These are phyloP conservation scores for Dicentrarchus labrax DNA, from an alignment of 2,113 vertebrate genomes.

Conservation along the genomic window DNA sequence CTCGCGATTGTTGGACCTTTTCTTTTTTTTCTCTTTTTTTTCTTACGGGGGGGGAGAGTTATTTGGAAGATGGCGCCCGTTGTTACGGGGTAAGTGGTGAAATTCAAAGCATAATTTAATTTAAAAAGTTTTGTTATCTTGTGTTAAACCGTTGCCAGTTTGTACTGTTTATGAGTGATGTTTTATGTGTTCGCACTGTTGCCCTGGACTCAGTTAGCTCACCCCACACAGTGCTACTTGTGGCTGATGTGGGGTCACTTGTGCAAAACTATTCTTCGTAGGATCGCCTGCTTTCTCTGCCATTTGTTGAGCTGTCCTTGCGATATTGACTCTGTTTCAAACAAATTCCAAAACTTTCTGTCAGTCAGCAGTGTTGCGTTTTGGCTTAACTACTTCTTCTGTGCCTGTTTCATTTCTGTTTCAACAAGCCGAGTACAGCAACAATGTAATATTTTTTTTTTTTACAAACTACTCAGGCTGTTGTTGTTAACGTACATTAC, in stretches of 20 bases:
- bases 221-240: conserved; percentile 10
- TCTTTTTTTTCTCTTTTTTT: conserved; percentile 84
- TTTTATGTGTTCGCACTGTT: too few species aligned
- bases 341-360: conserved; percentile 8
- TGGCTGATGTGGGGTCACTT: conserved; percentile 53
- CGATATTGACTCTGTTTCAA: neutral
- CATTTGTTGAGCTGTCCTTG: conserved; percentile 15
- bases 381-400: neutral
- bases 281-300: conserved; percentile 26
- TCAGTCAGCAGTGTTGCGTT: neutral
- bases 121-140: conserved; percentile 15
- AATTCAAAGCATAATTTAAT: conserved; percentile 69
- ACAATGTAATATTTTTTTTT: neutral
- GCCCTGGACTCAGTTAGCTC: neutral
- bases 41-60: conserved; percentile 83
- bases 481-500: neutral
- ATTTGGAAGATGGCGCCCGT: conserved; percentile 98
- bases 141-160: neutral
- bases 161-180: neutral
- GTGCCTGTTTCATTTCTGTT: neutral
- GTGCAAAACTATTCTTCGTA: conserved; percentile 54
- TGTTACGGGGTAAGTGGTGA: conserved; percentile 95
- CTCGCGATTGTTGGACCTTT: conserved; percentile 86
- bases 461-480: neutral
- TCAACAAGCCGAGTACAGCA: neutral